Conservation (phyloP, 1,140 invertebrate genomes). For the Rhyacophila brunnea region DNA sequence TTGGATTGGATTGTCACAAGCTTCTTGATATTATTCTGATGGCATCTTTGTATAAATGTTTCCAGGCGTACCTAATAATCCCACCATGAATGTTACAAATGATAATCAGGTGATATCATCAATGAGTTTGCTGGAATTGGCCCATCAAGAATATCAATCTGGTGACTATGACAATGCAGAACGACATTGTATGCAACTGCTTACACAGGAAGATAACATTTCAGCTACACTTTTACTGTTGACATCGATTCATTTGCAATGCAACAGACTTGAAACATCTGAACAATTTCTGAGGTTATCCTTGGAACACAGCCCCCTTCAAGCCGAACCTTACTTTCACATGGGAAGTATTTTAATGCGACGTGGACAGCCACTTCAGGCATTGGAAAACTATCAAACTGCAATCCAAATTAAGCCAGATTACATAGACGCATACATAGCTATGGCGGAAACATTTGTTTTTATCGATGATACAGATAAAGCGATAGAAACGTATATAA, state of each 20-base stretch:
- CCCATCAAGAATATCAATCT: conserved; percentile 17
- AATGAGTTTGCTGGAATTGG: conserved; percentile 14
- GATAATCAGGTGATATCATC: no score
- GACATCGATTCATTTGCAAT: conserved; percentile 20
- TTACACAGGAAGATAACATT: not conserved
- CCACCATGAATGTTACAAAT: no score
- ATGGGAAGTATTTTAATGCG: conserved; percentile 21
- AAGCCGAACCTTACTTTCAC: conserved; percentile 24
- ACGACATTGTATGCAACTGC: conserved; percentile 18
- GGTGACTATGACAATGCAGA: conserved; percentile 21
- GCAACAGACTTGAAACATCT: conserved; percentile 13
- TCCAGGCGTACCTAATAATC: no score
- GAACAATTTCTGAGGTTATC: conserved; percentile 16
- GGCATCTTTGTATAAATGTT: no score
- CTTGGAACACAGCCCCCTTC: conserved; percentile 19
- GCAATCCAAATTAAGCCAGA: conserved; percentile 21
- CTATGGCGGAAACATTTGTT: conserved; percentile 8
- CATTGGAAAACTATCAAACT: conserved; percentile 17
- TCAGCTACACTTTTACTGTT: conserved; percentile 11
- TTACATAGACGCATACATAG: conserved; percentile 19
- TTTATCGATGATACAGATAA: conserved; percentile 9
- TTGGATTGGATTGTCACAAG: no score
- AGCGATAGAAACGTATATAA: conserved; percentile 17
- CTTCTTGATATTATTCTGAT: no score
- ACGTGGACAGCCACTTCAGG: conserved; percentile 9